Conservation (phyloP, 1,140 invertebrate species). For the Sycobia sp. region DNA sequence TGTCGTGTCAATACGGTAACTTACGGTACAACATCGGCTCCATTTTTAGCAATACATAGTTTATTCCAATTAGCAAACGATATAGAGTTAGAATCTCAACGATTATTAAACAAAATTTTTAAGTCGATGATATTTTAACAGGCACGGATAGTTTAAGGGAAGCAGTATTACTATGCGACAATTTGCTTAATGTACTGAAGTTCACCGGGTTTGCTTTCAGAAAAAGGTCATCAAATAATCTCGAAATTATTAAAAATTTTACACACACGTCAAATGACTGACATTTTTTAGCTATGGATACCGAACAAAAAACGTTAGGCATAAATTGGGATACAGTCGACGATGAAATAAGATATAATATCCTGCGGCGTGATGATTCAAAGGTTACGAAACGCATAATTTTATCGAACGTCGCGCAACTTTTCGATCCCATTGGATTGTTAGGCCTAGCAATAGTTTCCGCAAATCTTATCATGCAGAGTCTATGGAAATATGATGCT, state of each 20-base stretch:
- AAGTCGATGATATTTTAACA: neutral
- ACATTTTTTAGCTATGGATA: too few relatives aligned
- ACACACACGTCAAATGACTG: too few relatives aligned
- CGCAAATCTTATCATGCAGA: conserved; percentile 26
- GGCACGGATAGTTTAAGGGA: neutral
- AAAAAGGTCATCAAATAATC: neutral
- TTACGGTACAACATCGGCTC: neutral
- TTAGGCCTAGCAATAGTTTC: conserved; percentile 5
- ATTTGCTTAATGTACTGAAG: neutral
- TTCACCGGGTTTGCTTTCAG: neutral
- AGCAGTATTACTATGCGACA: neutral
- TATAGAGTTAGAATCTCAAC: conserved; percentile 5
- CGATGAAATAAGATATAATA: neutral
- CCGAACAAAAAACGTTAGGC: neutral
- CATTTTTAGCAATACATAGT: neutral
- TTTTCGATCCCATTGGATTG: conserved; percentile 24
- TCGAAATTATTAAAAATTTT: neutral
- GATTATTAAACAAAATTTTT: neutral
- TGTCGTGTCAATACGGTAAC: neutral
- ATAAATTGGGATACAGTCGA: neutral
- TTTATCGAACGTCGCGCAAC: conserved; percentile 18
- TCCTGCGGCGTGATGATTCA: neutral
- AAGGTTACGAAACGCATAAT: conserved; percentile 19
- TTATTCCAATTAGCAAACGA: conserved; percentile 20
- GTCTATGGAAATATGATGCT: conserved; percentile 1